Percentiles rank a stretch among this genome's conserved stretches.
These are phyloP conservation scores for Temnothorax curvispinosus DNA, from an alignment of 1,140 invertebrate species.

Conservation along the genomic window DNA sequence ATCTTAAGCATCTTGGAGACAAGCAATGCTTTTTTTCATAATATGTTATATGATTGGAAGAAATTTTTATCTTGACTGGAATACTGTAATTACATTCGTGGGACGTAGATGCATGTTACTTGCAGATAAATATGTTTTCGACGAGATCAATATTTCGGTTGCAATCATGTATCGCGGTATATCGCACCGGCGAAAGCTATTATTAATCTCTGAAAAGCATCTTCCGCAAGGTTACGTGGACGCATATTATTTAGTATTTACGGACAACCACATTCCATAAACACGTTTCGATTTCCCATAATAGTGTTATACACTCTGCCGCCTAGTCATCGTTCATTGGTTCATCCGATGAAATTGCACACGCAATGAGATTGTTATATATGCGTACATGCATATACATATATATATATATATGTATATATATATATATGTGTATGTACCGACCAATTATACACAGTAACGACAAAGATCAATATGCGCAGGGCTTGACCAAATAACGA, in stretches of 20 bases:
- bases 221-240: conserved; percentile 43
- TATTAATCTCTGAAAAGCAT: conserved; percentile 53
- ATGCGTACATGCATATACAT: background rate
- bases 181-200: conserved; percentile 18
- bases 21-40: background rate
- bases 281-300: conserved; percentile 76
- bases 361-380: conserved; percentile 20
- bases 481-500: background rate
- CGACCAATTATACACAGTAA: background rate
- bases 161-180: conserved; percentile 35
- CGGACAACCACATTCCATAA: conserved; percentile 72
- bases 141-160: conserved; percentile 22
- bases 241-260: conserved; percentile 65
- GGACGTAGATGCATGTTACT: background rate
- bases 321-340: background rate
- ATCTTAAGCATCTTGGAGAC: background rate
- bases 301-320: conserved; percentile 52
- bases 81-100: background rate
- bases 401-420: background rate
- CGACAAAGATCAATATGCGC: conserved; percentile 35
- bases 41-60: background rate
- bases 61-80: background rate
- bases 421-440: no score
- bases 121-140: background rate
- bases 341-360: conserved; percentile 57